Evolutionary conservation across 2,797 vertebrate genomes (phyloP).

Genomic region (Gephyroberyx darwinii): DNA sequence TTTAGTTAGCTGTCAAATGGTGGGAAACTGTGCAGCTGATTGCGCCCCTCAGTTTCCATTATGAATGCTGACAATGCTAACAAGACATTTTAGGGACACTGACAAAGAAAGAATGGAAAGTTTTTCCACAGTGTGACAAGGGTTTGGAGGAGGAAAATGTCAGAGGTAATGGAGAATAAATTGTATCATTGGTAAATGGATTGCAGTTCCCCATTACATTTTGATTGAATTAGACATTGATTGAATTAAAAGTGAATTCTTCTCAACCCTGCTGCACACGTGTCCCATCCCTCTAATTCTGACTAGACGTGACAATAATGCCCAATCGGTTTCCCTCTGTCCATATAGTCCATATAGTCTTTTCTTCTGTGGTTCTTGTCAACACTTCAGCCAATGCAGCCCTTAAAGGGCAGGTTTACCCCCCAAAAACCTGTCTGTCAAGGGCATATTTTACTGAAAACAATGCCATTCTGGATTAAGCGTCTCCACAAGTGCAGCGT

Average conservation of each 20-base stretch:
- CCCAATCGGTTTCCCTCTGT: constrained; percentile 29
- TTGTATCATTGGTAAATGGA: constrained; percentile 62
- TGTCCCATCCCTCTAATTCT: constrained; percentile 39
- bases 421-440: constrained; percentile 12
- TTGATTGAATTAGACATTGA: constrained; percentile 53
- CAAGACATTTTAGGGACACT: constrained; percentile 51
- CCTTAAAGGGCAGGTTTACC: constrained; percentile 18
- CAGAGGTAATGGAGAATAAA: constrained; percentile 65
- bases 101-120: constrained; percentile 65
- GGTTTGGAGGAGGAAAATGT: constrained; percentile 57
- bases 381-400: constrained; percentile 42
- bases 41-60: constrained; percentile 35
- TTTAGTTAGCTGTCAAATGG: constrained; percentile 33
- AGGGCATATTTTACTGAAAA: constrained; percentile 31
- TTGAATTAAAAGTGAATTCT: constrained; percentile 66
- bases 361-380: constrained; percentile 50
- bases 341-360: constrained; percentile 9
- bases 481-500: constrained; percentile 26
- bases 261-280: constrained; percentile 46
- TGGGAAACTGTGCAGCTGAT: constrained; percentile 8
- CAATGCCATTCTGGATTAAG: constrained; percentile 23
- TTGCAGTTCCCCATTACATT: constrained; percentile 53
- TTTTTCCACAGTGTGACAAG: constrained; percentile 57
- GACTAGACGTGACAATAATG: constrained; percentile 55
- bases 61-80: constrained; percentile 60